Evolutionary conservation across 2,797 vertebrate species (phyloP), one percentile per base, ranked within the genome.

Genomic region (Nyctibius grandis): DNA sequence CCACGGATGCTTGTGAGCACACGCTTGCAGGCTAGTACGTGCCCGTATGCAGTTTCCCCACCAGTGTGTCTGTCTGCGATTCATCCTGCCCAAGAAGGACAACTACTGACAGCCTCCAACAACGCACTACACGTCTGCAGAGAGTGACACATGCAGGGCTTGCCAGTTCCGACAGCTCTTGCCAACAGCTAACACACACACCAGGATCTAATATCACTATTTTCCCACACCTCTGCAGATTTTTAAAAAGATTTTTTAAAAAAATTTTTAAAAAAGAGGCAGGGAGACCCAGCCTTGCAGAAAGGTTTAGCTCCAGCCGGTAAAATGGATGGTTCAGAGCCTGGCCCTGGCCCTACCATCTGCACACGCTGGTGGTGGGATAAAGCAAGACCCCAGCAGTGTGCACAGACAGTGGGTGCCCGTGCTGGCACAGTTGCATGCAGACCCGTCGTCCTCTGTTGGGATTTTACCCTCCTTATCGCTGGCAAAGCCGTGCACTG

Each of bases 381-480:
- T 48, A 40, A 23, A 69, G 50, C 31, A 28, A 44, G 53, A 44
- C 10, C 9, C 73, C 40, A 44, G 44, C 21, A 77, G 29, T 0
- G 3, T 3, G 3, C 40, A 17, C 1, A 56, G 44, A 19, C n/a
- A 61, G 20, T 15, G 17, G 2, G 6, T 1, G 14, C 6, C 59
- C 12, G 0, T 0, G 4, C 77, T 67, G 61, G 5, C 42, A 57
- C 9, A 5, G 48, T 0, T 48, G 19, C n/a, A 26, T 0, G 1
- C 51, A 57, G 25, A 67, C 11, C 45, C 48, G 25, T 2, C 8
- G 0, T 23, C 31, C 50, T 48, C 75, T 42, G 5, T 1, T 31
- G 15, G 29, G 47, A 40, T 44, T 79, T 74, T 23, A 67, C 38
- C 36, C 16, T 51, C 20, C 61, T 22, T 23, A 25, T 6, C 22